These are phyloP conservation scores for Ophioderma brevispina DNA, from an alignment of 35 echinoderm and acorn worm genomes.

Conservation along the genomic window DNA sequence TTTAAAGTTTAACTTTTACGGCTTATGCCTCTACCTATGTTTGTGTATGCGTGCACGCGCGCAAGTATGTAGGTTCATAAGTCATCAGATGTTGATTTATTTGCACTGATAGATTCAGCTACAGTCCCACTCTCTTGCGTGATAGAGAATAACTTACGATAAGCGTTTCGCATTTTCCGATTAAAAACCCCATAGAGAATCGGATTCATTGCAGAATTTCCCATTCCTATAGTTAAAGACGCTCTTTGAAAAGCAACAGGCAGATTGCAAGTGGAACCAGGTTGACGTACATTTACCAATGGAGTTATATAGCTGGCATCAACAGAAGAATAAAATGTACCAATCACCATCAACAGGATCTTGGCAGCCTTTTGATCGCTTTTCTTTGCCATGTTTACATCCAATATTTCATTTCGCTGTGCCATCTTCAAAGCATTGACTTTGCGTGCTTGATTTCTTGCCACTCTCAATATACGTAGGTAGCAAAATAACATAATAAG, in stretches of 20 bases:
- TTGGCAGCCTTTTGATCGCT: conserved; percentile 22
- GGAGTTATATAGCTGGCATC: conserved; percentile 30
- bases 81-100: too few relatives aligned
- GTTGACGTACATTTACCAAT: neutral
- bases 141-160: neutral
- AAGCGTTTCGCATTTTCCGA: conserved; percentile 8
- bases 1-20: too few relatives aligned
- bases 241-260: conserved; percentile 1
- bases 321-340: too few relatives aligned
- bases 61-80: too few relatives aligned
- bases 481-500: conserved; percentile 8
- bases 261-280: neutral
- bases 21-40: too few relatives aligned
- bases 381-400: too few relatives aligned
- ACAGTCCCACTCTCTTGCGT: too few relatives aligned
- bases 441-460: conserved; percentile 4
- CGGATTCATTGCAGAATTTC: conserved; percentile 35
- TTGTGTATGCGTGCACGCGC: too few relatives aligned
- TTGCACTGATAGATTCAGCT: too few relatives aligned
- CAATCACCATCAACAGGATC: conserved; percentile 23
- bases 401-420: too few relatives aligned
- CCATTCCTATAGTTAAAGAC: neutral
- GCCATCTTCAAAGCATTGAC: neutral
- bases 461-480: conserved; percentile 11
- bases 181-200: conserved; percentile 35